Percentiles rank a stretch among this genome's conserved stretches.
These are phyloP conservation scores for Morpho helenor DNA, from an alignment of 2,888 invertebrate species.

Conservation along the genomic window DNA sequence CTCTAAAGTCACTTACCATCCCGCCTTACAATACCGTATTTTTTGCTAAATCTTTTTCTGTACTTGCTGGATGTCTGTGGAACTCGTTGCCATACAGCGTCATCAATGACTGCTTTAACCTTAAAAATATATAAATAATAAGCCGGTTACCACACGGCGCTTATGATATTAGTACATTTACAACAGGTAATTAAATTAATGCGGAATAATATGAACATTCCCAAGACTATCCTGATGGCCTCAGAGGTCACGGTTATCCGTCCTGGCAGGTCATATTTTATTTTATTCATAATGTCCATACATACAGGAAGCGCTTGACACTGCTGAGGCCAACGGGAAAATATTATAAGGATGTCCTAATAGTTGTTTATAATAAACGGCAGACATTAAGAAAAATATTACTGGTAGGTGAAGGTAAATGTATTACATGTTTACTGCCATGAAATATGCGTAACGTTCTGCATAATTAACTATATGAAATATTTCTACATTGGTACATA, in stretches of 20 bases:
- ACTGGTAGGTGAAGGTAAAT: slow-evolving; percentile 15
- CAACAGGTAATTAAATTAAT: too few species aligned
- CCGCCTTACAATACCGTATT: too few species aligned
- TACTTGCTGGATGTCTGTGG: too few species aligned
- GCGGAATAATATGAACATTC: neutral
- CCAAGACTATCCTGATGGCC: neutral
- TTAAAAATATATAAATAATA: too few species aligned
- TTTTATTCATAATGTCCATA: slow-evolving; percentile 17
- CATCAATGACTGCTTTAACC: too few species aligned
- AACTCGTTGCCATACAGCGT: too few species aligned
- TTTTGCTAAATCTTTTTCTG: too few species aligned
- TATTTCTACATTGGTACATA: too few species aligned
- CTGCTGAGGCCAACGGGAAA: slow-evolving; percentile 24
- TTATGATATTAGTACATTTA: neutral
- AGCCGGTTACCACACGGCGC: too few species aligned
- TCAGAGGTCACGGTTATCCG: slow-evolving; percentile 3
- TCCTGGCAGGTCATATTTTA: slow-evolving; percentile 4
- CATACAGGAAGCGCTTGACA: slow-evolving; percentile 18
- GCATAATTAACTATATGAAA: too few species aligned
- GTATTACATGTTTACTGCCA: neutral
- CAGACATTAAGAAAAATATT: slow-evolving; percentile 13
- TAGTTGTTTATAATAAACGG: slow-evolving; percentile 15
- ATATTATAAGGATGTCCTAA: slow-evolving; percentile 21
- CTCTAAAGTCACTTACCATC: too few species aligned
- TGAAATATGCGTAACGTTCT: too few species aligned